Conservation (phyloP, 2,797 vertebrate species). For the Lagodon rhomboides region DNA sequence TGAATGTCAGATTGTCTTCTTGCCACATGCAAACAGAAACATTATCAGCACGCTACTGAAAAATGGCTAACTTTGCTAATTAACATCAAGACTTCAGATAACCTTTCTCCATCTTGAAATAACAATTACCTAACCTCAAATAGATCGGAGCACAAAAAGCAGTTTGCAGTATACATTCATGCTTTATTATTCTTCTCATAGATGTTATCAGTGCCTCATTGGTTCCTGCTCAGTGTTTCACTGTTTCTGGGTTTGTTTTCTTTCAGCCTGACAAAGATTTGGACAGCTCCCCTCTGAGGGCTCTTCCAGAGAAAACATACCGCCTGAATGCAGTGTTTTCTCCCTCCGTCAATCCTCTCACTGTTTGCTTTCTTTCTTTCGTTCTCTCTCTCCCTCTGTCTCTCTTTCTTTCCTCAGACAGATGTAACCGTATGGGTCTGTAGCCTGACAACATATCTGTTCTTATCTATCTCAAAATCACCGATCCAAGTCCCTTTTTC, state of each 20-base stretch:
- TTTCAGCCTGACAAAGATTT: conserved; percentile 52
- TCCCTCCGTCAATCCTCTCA: conserved; percentile 14
- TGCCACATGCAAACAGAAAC: conserved; percentile 2
- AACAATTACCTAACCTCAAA: conserved; percentile 3
- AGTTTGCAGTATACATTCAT: conserved; percentile 6
- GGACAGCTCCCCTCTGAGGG: conserved; percentile 40
- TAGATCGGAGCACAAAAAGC: not conserved
- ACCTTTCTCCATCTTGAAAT: not conserved
- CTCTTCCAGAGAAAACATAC: conserved; percentile 54
- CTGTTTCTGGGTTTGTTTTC: conserved; percentile 56
- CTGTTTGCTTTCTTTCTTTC: conserved; percentile 40
- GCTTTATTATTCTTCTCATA: conserved; percentile 12
- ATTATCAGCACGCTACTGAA: conserved; percentile 6
- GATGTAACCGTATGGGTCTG: conserved; percentile 6
- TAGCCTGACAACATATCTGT: not conserved
- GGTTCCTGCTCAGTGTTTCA: conserved; percentile 18
- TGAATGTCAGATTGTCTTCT: not conserved
- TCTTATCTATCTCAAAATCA: not conserved
- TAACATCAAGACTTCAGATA: not conserved
- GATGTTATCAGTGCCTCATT: conserved; percentile 18
- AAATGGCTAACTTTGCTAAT: not conserved
- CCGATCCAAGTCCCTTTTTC: not conserved
- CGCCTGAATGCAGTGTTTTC: conserved; percentile 29
- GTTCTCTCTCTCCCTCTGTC: conserved; percentile 4
- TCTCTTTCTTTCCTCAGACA: conserved; percentile 3